Percentiles rank a stretch among this genome's conserved stretches.
Conservation (phyloP, 1,140 invertebrate species). For the Pseudomyrmex sp. region DNA sequence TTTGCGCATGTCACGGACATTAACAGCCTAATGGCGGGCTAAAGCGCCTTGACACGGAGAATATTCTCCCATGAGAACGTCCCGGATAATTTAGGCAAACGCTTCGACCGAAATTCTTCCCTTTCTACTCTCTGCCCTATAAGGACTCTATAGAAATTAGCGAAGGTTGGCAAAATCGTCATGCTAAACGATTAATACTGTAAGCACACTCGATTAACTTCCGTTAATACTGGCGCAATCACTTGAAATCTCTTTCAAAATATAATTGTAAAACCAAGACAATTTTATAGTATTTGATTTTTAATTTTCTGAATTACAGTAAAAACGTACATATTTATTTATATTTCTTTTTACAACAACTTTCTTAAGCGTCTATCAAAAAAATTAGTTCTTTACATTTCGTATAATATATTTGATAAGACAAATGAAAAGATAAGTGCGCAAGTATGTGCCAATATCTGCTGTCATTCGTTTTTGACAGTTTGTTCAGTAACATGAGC, state of each 20-base stretch:
- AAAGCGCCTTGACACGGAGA: conserved; percentile 64
- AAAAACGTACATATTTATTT: no score
- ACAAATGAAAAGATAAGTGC: background rate
- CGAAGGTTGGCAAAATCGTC: conserved; percentile 7
- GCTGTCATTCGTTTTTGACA: background rate
- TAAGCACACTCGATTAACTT: conserved; percentile 10
- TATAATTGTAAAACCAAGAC: no score
- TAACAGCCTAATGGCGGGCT: conserved; percentile 69
- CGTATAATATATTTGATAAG: background rate
- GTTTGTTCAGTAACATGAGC: background rate
- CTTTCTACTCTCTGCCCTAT: background rate
- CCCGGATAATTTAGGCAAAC: conserved; percentile 61
- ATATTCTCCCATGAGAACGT: conserved; percentile 44
- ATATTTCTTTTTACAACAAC: no score
- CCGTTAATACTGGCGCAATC: background rate
- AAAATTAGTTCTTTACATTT: no score
- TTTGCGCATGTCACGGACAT: conserved; percentile 70
- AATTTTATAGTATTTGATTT: no score
- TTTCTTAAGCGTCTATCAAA: no score
- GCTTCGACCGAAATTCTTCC: conserved; percentile 41
- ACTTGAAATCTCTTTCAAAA: background rate
- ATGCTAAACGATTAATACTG: conserved; percentile 30
- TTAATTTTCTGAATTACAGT: no score
- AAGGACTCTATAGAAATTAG: conserved; percentile 21
- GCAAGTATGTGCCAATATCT: background rate